Base-by-base conservation (phyloP, 2,113 vertebrate species). In the Carassius auratus region DNA sequence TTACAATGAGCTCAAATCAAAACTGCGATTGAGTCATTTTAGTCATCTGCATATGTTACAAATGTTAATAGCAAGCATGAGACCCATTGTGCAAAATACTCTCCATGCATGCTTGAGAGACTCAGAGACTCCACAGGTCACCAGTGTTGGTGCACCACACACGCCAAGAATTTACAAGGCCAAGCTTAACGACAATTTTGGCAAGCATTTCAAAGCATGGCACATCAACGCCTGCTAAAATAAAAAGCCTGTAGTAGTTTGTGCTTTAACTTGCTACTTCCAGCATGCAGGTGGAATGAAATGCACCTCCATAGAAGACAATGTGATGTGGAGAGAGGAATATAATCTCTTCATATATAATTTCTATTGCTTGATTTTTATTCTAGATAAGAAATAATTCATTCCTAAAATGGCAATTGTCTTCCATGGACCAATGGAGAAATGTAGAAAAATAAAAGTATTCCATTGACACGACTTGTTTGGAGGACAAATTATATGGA, bases 281-380 rank as follows among this genome's bases (percentile, higher is more conserved):
- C 90, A 90, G 90, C 90, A 64, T 69, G 83, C 90, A 91, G 90
- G 91, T 92, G 88, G 91, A 92, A 86, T 90, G 59, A 90, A 90
- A 87, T 84, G 68, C 86, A 88, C 83, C 84, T 88, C 85, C 86
- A 50, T 50, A 82, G 50, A 62, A 14, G 23, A 76, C 10, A 1
- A 45, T 12, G 17, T 59, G 69, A 26, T 48, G 33, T 12, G 45
- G 75, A 15, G 2, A 5, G 45, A 36, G 30, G 52, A 30, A 48
- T 4, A 76, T 14, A 78, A 59, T 4, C 14, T 52, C 26, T 52
- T 33, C 9, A 38, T 38, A 30, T 21, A 59, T 52, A 77, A 36
- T 36, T 36, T 78, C 15, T 7, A 33, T 33, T 30, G 6, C 30
- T 52, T 33, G 48, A 76, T 33, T 33, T 52, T 2, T 55, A 52